These are phyloP conservation scores for Drosophila acutilabella DNA, from an alignment of 2,888 invertebrate species.

Conservation along the genomic window DNA sequence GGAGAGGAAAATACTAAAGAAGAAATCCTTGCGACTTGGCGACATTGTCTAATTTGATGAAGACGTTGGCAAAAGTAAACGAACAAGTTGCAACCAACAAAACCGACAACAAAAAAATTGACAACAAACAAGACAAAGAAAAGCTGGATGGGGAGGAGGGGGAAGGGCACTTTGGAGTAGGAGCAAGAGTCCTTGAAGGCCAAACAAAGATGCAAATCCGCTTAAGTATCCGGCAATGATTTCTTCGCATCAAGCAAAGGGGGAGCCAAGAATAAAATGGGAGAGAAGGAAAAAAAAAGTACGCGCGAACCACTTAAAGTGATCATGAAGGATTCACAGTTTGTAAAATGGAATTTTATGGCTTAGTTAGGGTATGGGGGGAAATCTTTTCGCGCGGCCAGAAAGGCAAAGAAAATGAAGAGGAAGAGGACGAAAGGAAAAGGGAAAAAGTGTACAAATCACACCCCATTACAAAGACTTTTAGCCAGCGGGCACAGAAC, in stretches of 20 bases:
- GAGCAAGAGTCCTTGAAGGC: conserved; percentile 6
- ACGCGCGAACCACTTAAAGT: conserved; percentile 82
- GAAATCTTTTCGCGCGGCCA: conserved; percentile 38
- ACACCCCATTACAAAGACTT: conserved; percentile 78
- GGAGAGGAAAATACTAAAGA: neutral
- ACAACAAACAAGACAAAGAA: conserved; percentile 57
- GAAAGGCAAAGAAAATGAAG: conserved; percentile 48
- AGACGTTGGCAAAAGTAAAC: conserved; percentile 60
- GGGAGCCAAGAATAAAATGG: neutral
- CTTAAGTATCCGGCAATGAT: conserved; percentile 82
- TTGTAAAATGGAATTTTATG: conserved; percentile 84
- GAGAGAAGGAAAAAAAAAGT: conserved; percentile 39
- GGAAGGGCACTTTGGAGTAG: neutral
- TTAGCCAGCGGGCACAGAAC: conserved; percentile 40
- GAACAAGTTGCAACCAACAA: conserved; percentile 47
- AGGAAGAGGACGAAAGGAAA: conserved; percentile 24
- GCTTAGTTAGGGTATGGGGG: conserved; percentile 67
- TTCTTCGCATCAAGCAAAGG: conserved; percentile 53
- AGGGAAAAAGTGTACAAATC: conserved; percentile 77
- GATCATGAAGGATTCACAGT: conserved; percentile 85
- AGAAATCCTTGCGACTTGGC: conserved; percentile 29
- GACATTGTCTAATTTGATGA: conserved; percentile 69
- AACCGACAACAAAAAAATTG: conserved; percentile 46
- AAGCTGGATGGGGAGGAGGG: neutral
- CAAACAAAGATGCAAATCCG: conserved; percentile 80